A percentile compares a stretch with the other conserved stretches of the same genome.
Evolutionary conservation across 1,140 invertebrate species (phyloP).

Genomic region (Samia ricini): DNA sequence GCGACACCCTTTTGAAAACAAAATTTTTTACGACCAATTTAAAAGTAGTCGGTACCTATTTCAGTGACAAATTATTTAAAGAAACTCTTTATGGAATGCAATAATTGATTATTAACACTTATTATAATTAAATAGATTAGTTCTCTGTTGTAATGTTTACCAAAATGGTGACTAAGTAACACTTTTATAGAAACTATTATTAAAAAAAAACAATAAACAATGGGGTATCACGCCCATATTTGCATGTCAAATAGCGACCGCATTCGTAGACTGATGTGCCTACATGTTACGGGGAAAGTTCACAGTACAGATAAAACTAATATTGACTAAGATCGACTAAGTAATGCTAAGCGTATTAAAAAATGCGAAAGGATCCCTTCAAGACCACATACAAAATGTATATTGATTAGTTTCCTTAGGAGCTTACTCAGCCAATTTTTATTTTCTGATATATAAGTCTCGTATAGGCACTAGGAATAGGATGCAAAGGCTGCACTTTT

Average conservation of each 20-base stretch:
- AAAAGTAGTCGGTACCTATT: too few relatives aligned
- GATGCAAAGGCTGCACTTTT: too few relatives aligned
- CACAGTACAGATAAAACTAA: neutral
- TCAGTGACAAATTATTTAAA: too few relatives aligned
- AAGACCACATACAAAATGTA: too few relatives aligned
- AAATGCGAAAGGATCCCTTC: too few relatives aligned
- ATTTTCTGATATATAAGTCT: too few relatives aligned
- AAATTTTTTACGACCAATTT: too few relatives aligned
- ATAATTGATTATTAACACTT: neutral
- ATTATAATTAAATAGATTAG: neutral
- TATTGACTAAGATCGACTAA: neutral
- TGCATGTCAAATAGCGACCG: neutral
- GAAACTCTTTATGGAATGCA: too few relatives aligned
- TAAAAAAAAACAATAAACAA: constrained; percentile 8
- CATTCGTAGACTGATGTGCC: neutral
- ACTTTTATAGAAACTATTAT: neutral
- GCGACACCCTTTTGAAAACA: too few relatives aligned
- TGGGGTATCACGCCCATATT: constrained; percentile 4
- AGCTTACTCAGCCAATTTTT: too few relatives aligned
- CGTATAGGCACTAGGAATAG: too few relatives aligned
- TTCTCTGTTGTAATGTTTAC: neutral
- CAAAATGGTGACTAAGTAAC: neutral
- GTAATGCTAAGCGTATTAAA: neutral
- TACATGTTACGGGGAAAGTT: neutral
- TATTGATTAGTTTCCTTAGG: too few relatives aligned